Evolutionary conservation across 2,113 vertebrate genomes (phyloP).

Genomic region (Oncorhynchus keta): DNA sequence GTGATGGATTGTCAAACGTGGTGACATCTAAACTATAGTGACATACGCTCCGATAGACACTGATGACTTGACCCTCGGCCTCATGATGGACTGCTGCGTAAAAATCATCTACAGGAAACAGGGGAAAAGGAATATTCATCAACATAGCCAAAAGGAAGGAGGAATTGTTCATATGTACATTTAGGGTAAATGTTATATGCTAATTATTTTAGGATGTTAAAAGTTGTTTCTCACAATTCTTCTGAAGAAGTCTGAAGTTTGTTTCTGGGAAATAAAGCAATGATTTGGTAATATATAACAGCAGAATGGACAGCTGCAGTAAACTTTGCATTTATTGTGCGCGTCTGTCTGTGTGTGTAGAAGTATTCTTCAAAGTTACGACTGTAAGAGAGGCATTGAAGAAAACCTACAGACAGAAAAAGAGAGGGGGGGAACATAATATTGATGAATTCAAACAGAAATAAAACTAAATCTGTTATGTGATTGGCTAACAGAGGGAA

Average conservation of each 20-base stretch:
- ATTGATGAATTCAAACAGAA: background rate
- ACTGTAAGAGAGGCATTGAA: slow-evolving; percentile 15
- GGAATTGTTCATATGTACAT: background rate
- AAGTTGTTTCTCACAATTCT: slow-evolving; percentile 81
- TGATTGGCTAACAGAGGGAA: background rate
- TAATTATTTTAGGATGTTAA: background rate
- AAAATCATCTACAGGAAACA: slow-evolving; percentile 86
- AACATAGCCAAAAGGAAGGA: slow-evolving; percentile 5
- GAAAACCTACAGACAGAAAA: slow-evolving; percentile 46
- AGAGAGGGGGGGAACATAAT: background rate
- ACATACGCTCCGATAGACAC: slow-evolving; percentile 94
- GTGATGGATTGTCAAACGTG: background rate
- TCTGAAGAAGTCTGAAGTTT: slow-evolving; percentile 82
- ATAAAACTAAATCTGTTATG: background rate
- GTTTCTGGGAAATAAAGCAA: slow-evolving; percentile 76
- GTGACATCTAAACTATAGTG: background rate
- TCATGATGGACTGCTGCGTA: slow-evolving; percentile 89
- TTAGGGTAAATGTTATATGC: background rate
- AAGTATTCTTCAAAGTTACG: slow-evolving; percentile 26
- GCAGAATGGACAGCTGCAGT: background rate
- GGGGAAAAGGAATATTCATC: slow-evolving; percentile 2
- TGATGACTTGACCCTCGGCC: slow-evolving; percentile 93
- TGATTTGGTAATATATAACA: background rate
- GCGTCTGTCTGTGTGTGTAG: background rate
- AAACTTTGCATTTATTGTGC: background rate